Conservation (phyloP, 2,888 invertebrate species). For the Himalopsyche kuldschensis region DNA sequence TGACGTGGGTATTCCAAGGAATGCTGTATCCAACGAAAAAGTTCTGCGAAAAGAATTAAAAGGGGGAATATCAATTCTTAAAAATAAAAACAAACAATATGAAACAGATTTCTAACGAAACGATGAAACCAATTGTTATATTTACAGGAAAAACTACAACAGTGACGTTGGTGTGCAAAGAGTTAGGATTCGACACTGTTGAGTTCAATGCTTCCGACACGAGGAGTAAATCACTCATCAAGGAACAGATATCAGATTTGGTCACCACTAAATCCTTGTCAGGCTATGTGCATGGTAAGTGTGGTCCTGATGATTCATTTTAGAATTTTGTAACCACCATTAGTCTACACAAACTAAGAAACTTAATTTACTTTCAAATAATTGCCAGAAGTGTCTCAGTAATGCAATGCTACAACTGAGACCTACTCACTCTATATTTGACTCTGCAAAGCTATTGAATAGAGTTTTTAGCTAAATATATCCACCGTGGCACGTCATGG, state of each 20-base stretch:
- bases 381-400: neutral
- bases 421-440: neutral
- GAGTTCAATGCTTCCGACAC: constrained; percentile 99
- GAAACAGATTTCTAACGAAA: no score
- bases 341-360: neutral
- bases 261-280: constrained; percentile 75
- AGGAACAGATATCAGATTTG: constrained; percentile 80
- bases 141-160: constrained; percentile 80
- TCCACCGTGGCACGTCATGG: no score
- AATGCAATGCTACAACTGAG: no score
- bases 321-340: neutral
- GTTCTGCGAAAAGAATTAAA: no score
- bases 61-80: no score
- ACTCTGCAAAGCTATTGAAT: no score
- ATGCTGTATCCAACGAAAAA: no score
- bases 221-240: constrained; percentile 82
- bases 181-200: constrained; percentile 84
- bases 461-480: no score
- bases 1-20: no score
- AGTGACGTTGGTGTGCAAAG: constrained; percentile 84
- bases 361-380: neutral
- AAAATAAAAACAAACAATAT: no score
- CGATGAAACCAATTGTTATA: neutral
- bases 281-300: constrained; percentile 67
- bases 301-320: no score